A percentile compares a stretch with the other conserved stretches of the same genome.
These are phyloP conservation scores for Drosophila nigritarsus DNA, from an alignment of 2,888 invertebrate genomes.

Conservation along the genomic window DNA sequence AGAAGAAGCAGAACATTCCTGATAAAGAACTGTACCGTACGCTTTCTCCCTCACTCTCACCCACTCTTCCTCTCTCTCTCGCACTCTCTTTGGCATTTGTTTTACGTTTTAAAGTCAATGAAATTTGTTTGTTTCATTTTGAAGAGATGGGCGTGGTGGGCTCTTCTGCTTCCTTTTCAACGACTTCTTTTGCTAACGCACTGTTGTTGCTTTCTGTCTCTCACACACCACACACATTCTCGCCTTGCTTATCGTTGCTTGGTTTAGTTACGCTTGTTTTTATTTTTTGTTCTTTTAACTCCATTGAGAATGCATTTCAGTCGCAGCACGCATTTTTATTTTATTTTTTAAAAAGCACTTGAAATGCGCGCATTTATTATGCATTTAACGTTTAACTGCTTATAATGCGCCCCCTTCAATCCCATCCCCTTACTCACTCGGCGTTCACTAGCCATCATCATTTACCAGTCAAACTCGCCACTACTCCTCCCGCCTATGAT, in stretches of 20 bases:
- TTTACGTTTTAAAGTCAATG: constrained; percentile 44
- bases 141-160: constrained; percentile 42
- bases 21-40: constrained; percentile 71
- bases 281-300: constrained; percentile 52
- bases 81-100: neutral
- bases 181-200: constrained; percentile 7
- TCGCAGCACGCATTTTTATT: constrained; percentile 69
- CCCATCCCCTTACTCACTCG: constrained; percentile 4
- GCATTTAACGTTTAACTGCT: constrained; percentile 76
- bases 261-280: constrained; percentile 30
- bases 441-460: constrained; percentile 17
- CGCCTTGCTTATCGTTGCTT: constrained; percentile 29
- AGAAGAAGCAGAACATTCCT: constrained; percentile 45
- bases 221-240: constrained; percentile 1
- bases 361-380: constrained; percentile 74
- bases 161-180: neutral
- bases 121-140: constrained; percentile 34
- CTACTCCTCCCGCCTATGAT: constrained; percentile 12
- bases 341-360: constrained; percentile 47
- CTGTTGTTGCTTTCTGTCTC: constrained; percentile 11
- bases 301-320: constrained; percentile 77
- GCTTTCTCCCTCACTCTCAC: constrained; percentile 9
- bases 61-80: neutral
- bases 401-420: neutral
- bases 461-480: constrained; percentile 17